Percentiles rank a stretch among this genome's conserved stretches.
These are phyloP conservation scores for Caenorhabditis virilis DNA, from an alignment of 2,888 invertebrate species.

Conservation along the genomic window DNA sequence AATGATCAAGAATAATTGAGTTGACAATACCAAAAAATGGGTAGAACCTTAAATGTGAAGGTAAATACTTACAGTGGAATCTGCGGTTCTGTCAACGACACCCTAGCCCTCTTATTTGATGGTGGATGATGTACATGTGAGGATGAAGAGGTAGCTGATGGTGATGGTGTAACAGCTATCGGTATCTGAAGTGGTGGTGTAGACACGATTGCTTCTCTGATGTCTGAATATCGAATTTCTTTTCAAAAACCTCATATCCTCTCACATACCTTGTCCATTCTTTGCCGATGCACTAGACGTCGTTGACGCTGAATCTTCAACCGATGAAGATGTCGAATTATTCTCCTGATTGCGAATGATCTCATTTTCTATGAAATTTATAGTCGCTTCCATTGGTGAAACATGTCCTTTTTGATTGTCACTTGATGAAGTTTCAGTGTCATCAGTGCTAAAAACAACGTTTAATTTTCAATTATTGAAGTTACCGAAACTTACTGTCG, in stretches of 20 bases:
- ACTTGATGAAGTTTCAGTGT: no score
- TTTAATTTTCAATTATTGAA: neutral
- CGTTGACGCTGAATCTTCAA: conserved; percentile 25
- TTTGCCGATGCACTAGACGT: conserved; percentile 15
- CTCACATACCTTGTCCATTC: neutral
- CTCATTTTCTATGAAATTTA: conserved; percentile 45
- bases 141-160: conserved; percentile 27
- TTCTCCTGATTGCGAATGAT: conserved; percentile 31
- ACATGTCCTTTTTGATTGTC: conserved; percentile 36
- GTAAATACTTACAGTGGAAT: conserved; percentile 16
- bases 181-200: conserved; percentile 30
- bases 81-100: conserved; percentile 21
- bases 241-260: neutral
- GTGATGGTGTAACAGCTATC: conserved; percentile 33
- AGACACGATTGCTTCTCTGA: no score
- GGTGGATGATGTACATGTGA: neutral
- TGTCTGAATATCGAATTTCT: no score
- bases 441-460: conserved; percentile 26
- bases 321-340: conserved; percentile 28
- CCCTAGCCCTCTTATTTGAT: conserved; percentile 1
- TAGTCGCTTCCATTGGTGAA: conserved; percentile 47
- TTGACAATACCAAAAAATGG: no score
- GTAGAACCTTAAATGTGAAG: neutral
- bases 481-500: conserved; percentile 20
- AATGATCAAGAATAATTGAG: no score